These are phyloP conservation scores for Plusia festucae DNA, from an alignment of 2,888 invertebrate species.

Conservation along the genomic window DNA sequence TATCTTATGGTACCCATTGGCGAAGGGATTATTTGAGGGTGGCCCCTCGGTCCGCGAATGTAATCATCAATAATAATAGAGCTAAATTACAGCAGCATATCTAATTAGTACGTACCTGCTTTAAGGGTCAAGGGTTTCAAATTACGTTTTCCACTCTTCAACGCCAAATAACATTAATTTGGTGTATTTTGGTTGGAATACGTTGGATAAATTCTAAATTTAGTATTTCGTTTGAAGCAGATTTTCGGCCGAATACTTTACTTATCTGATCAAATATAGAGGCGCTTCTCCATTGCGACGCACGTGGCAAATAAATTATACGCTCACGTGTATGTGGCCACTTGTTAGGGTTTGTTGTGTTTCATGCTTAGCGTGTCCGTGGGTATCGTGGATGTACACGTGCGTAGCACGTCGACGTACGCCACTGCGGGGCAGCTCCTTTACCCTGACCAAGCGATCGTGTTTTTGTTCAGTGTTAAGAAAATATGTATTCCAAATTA, in stretches of 20 bases:
- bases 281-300: no score
- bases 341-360: no score
- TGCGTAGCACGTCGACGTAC: no score
- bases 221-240: neutral
- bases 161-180: neutral
- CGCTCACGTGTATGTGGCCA: no score
- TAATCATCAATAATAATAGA: constrained; percentile 39
- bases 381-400: no score
- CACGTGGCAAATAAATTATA: no score
- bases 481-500: no score
- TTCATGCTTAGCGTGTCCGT: no score
- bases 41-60: constrained; percentile 5
- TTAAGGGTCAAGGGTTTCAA: constrained; percentile 5
- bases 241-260: neutral
- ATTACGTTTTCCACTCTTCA: neutral
- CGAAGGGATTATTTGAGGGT: constrained; percentile 12
- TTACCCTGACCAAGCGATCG: no score
- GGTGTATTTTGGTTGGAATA: neutral
- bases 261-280: neutral
- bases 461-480: no score
- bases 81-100: constrained; percentile 7
- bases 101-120: constrained; percentile 14
- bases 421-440: no score
- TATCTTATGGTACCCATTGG: constrained; percentile 39
- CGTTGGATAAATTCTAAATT: neutral